These are phyloP conservation scores for Sternotherus odoratus DNA, from an alignment of 2,797 vertebrate genomes.

Conservation along the genomic window DNA sequence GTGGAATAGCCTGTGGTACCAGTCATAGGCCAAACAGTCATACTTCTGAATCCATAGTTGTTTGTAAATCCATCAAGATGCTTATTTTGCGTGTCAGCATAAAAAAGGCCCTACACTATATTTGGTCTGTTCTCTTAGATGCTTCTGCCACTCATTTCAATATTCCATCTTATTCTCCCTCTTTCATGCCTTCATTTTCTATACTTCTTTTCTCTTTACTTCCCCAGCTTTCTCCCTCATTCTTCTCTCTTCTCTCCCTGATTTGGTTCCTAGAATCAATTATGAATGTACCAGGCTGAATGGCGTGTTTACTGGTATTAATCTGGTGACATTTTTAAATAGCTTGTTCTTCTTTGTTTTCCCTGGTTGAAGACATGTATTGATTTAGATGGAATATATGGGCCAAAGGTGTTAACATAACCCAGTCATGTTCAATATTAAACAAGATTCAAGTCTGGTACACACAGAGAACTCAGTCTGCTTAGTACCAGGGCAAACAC, in stretches of 20 bases:
- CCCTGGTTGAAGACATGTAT: not conserved
- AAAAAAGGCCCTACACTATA: not conserved
- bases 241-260: not conserved
- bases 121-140: not conserved
- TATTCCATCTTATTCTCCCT: not conserved
- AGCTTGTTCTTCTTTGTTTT: rapidly evolving
- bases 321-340: not conserved
- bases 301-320: not conserved
- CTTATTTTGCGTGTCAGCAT: slow-evolving; percentile 34
- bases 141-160: slow-evolving; percentile 15
- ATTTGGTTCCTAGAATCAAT: not conserved
- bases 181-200: slow-evolving; percentile 27
- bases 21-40: not conserved
- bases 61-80: slow-evolving; percentile 9
- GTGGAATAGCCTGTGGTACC: not conserved
- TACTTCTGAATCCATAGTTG: slow-evolving; percentile 4
- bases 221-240: slow-evolving; percentile 7
- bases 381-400: not conserved
- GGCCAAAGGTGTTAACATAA: not conserved
- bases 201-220: not conserved
- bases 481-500: not conserved
- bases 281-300: not conserved
- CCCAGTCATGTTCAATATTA: not conserved
- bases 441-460: not conserved
- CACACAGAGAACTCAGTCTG: not conserved